Evolutionary conservation across 2,797 vertebrate genomes (phyloP).

Genomic region (Enoplosus armatus): DNA sequence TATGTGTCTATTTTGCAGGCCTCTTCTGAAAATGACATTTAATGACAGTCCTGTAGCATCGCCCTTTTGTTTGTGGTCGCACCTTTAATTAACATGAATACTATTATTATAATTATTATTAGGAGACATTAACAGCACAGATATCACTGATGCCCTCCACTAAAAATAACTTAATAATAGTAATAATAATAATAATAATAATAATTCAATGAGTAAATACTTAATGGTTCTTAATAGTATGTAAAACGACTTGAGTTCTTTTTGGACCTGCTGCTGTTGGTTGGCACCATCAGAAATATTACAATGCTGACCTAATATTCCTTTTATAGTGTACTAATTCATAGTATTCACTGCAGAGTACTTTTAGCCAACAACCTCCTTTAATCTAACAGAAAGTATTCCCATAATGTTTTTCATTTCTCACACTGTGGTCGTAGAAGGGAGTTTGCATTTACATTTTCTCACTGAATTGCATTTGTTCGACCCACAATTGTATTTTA

Average conservation of each 20-base stretch:
- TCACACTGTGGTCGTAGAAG: fast-evolving
- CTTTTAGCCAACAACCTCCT: background rate
- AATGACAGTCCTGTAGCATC: background rate
- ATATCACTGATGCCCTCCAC: too few relatives aligned
- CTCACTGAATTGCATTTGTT: background rate
- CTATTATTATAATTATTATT: background rate
- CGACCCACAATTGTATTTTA: background rate
- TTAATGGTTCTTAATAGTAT: background rate
- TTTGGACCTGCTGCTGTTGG: background rate
- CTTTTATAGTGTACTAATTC: background rate
- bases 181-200: too few relatives aligned
- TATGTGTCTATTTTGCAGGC: constrained; percentile 10
- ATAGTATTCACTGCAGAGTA: background rate
- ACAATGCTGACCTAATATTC: background rate
- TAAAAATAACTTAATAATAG: background rate
- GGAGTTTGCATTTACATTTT: background rate
- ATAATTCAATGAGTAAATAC: too few relatives aligned
- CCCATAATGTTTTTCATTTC: background rate
- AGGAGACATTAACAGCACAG: background rate
- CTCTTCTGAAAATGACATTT: background rate
- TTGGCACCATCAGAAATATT: background rate
- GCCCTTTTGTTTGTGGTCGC: background rate
- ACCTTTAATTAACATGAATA: background rate
- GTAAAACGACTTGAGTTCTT: background rate
- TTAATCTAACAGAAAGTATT: background rate